Conservation (phyloP, 2,888 invertebrate genomes). For the Lingula anatina region DNA sequence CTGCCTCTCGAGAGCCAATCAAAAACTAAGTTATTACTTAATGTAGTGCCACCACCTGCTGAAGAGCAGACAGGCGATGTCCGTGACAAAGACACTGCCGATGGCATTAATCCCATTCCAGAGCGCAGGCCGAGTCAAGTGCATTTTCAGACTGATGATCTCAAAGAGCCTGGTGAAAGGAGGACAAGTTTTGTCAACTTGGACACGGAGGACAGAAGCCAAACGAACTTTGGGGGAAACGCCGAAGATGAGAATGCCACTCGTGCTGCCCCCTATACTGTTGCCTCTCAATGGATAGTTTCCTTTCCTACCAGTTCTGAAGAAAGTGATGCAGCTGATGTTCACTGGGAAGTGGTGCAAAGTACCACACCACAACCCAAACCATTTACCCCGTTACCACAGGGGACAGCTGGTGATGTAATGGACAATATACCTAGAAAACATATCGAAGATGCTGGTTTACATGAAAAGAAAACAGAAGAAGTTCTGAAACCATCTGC, state of each 20-base stretch:
- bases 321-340: constrained; percentile 26
- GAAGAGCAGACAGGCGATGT: too few species aligned
- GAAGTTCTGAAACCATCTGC: too few species aligned
- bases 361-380: too few species aligned
- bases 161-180: neutral
- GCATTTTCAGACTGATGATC: too few species aligned
- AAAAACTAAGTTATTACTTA: too few species aligned
- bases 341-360: neutral
- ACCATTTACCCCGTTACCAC: too few species aligned
- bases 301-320: constrained; percentile 94
- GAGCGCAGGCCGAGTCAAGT: constrained; percentile 1
- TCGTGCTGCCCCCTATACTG: constrained; percentile 61
- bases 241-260: constrained; percentile 46
- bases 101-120: neutral
- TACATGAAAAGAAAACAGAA: too few species aligned
- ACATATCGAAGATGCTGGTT: too few species aligned
- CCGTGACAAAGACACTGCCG: neutral
- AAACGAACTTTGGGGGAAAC: constrained; percentile 31
- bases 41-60: too few species aligned
- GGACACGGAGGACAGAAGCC: constrained; percentile 39
- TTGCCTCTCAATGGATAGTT: constrained; percentile 82
- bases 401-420: too few species aligned
- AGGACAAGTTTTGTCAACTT: constrained; percentile 20
- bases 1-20: too few species aligned
- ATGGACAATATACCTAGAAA: too few species aligned